Base-by-base conservation (phyloP, 35 echinoderm and acorn worm genomes). In the Heliocidaris tuberculata region DNA sequence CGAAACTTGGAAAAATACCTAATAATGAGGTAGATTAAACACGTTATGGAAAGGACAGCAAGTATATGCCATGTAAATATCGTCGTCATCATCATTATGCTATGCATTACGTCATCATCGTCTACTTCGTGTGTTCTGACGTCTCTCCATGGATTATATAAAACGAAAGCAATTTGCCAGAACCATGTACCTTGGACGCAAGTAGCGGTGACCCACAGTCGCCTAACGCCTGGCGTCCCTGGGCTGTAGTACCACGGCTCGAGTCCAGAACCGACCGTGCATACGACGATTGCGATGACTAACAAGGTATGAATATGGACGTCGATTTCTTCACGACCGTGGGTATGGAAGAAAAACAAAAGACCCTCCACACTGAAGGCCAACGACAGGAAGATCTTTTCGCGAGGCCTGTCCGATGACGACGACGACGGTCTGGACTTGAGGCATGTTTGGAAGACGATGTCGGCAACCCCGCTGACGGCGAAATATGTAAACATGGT, bases 401-500 rank as follows among this genome's bases (percentile, higher is more conserved):
- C 95, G n/a, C 31, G 47, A 13, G 59, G 31, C 49, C 27, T 30
- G 9, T 15, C 24, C 19, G 49, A 13, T 7, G 65, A 88, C n/a
- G 89, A 7, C 2, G 32, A 48, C 30, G 94, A 49, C 89, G 32
- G 27, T 13, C 19, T 32, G n/a, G 9, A 32, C 27, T 32, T 29
- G 47, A 27, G 31, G 31, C 87, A 89, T 89, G 87, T 89, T 19
- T 89, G 87, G 31, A 89, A 89, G 47, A 48, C 47, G 87, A 89
- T 89, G 31, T 92, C 88, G 13, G 90, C 88, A 19, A 95, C 48
- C 17, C 95, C 95, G 48, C 88, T 92, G 29, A 95, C 29, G 30
- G 49, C 95, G 30, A 95, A 95, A 78, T 60, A 95, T 19, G 48
- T 95, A 65, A 92, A 95, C 95, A 95, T 95, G 52, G 95, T 95